phyloP scores from a whole-genome alignment of 2,797 vertebrate genomes.

The Zalophus californianus region DNA sequence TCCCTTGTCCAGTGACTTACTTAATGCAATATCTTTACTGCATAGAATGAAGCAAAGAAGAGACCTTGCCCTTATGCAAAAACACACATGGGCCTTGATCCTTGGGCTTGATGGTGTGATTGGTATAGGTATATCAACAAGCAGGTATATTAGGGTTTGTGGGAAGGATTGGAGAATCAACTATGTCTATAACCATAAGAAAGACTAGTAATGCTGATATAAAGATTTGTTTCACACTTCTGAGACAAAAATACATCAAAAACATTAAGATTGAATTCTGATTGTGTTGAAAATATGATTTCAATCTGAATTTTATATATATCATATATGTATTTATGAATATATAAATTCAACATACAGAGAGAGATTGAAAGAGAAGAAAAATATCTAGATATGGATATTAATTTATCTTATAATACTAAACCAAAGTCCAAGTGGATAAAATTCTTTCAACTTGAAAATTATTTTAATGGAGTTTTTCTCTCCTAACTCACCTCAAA shows the following conservation, averaged over 20 bases:
- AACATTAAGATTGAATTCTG: not conserved
- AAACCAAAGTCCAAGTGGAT: not conserved
- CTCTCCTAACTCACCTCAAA: not conserved
- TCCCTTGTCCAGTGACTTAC: not conserved
- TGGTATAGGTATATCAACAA: not conserved
- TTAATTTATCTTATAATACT: not conserved
- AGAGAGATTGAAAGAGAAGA: not conserved
- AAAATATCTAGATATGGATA: not conserved
- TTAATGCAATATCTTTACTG: not conserved
- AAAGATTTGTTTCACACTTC: not conserved
- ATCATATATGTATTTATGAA: not conserved
- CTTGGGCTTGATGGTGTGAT: not conserved
- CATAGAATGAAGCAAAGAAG: not conserved
- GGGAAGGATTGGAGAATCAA: not conserved
- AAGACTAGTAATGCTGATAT: not conserved
- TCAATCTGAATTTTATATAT: not conserved
- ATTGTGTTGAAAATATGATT: not conserved
- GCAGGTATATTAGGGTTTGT: not conserved
- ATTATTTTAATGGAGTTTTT: not conserved
- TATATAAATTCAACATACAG: not conserved
- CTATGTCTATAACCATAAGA: not conserved
- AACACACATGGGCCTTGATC: not conserved
- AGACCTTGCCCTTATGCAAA: not conserved
- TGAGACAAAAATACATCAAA: not conserved
- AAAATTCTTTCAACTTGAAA: not conserved